Conservation (phyloP, 2,888 invertebrate genomes). For the Agrochola macilenta region DNA sequence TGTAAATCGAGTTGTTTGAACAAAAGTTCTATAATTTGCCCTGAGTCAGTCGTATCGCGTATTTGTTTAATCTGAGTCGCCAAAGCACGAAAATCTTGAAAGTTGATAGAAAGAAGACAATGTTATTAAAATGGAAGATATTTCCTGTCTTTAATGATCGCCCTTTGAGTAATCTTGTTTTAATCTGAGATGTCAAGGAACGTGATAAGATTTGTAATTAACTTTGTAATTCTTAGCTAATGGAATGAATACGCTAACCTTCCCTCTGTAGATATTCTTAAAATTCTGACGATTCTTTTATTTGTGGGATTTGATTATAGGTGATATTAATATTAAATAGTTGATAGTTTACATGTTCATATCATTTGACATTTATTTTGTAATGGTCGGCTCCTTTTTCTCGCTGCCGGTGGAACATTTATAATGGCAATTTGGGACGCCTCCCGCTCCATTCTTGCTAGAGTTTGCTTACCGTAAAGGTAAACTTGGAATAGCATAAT, state of each 20-base stretch:
- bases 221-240: slow-evolving; percentile 54
- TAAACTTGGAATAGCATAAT: no score
- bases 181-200: slow-evolving; percentile 58
- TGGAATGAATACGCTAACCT: slow-evolving; percentile 42
- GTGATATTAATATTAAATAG: no score
- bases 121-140: slow-evolving; percentile 41
- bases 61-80: slow-evolving; percentile 29
- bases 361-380: no score
- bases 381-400: no score
- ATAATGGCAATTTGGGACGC: no score
- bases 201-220: slow-evolving; percentile 60
- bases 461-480: no score
- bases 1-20: slow-evolving; percentile 38
- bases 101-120: slow-evolving; percentile 27
- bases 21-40: slow-evolving; percentile 46
- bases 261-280: not conserved
- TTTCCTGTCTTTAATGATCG: slow-evolving; percentile 46
- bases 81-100: slow-evolving; percentile 10
- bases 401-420: no score
- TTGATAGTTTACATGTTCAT: no score
- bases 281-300: not conserved
- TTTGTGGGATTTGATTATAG: slow-evolving; percentile 14
- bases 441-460: no score
- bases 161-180: slow-evolving; percentile 52
- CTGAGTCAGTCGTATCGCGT: not conserved